These are phyloP conservation scores for Strigops habroptila DNA, from an alignment of 2,113 vertebrate species.

Conservation along the genomic window DNA sequence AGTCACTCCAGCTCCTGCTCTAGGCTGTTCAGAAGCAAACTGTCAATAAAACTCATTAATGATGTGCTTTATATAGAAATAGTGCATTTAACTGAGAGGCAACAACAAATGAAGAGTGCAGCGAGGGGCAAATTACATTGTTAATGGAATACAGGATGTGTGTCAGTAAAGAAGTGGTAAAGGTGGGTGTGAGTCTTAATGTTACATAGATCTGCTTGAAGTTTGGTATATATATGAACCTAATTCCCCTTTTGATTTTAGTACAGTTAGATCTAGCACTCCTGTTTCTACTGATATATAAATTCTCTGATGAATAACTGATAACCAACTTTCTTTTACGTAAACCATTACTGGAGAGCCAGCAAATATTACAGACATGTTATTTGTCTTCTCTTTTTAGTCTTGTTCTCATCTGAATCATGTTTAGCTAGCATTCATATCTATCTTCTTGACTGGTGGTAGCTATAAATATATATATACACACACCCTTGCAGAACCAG, in stretches of 20 bases:
- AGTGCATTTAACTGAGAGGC: neutral
- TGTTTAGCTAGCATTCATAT: neutral
- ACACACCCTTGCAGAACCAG: neutral
- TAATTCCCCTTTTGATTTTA: constrained; percentile 11
- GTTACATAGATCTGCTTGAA: neutral
- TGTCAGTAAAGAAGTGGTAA: constrained; percentile 18
- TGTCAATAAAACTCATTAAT: constrained; percentile 38
- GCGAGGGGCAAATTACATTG: neutral
- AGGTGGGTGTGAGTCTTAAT: neutral
- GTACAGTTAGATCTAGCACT: neutral
- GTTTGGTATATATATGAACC: neutral
- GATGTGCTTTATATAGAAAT: constrained; percentile 8
- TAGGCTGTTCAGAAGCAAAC: constrained; percentile 20
- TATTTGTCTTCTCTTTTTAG: neutral
- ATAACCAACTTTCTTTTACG: constrained; percentile 15
- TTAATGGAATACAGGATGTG: neutral
- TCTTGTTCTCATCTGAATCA: constrained; percentile 12
- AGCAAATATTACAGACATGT: neutral
- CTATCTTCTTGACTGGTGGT: neutral
- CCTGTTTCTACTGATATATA: neutral
- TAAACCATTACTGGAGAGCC: neutral
- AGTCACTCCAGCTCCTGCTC: constrained; percentile 42
- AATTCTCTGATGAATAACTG: constrained; percentile 19
- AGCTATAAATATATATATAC: neutral
- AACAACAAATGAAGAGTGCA: neutral